A percentile compares a stretch with the other conserved stretches of the same genome.
Evolutionary conservation across 2,113 vertebrate species (phyloP).

Genomic region (Pipra filicauda): DNA sequence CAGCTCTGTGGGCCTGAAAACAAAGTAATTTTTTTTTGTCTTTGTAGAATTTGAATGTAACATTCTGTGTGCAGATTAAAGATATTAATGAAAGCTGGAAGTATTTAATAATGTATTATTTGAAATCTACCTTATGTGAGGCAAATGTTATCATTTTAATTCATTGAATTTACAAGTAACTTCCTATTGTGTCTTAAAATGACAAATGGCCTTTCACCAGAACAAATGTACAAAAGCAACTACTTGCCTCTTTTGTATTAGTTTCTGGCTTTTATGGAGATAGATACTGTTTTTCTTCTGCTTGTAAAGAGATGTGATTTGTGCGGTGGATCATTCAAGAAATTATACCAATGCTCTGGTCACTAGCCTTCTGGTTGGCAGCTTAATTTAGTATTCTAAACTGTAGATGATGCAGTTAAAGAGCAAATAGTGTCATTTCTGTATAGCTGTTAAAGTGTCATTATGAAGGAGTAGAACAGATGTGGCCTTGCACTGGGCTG

Average conservation of each 20-base stretch:
- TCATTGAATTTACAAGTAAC: not conserved
- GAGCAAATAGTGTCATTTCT: conserved; percentile 17
- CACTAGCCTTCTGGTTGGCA: not conserved
- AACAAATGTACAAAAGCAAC: not conserved
- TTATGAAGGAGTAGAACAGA: not conserved
- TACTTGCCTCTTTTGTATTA: not conserved
- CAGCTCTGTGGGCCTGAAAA: not conserved
- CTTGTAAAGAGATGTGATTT: not conserved
- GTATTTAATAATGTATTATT: not conserved
- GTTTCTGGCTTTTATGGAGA: not conserved
- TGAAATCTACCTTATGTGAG: not conserved
- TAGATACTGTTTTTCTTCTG: not conserved
- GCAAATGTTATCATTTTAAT: not conserved
- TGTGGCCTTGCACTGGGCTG: not conserved
- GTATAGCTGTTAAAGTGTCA: not conserved
- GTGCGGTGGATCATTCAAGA: not conserved
- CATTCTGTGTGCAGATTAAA: not conserved
- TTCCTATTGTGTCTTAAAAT: not conserved
- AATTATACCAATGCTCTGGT: not conserved
- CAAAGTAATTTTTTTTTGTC: not conserved
- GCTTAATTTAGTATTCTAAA: not conserved
- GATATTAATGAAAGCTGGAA: not conserved
- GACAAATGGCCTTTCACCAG: not conserved
- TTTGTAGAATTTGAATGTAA: not conserved
- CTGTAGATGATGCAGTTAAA: not conserved